Base-by-base conservation (phyloP, 2,113 vertebrate species). In the Amphiprion percula region DNA sequence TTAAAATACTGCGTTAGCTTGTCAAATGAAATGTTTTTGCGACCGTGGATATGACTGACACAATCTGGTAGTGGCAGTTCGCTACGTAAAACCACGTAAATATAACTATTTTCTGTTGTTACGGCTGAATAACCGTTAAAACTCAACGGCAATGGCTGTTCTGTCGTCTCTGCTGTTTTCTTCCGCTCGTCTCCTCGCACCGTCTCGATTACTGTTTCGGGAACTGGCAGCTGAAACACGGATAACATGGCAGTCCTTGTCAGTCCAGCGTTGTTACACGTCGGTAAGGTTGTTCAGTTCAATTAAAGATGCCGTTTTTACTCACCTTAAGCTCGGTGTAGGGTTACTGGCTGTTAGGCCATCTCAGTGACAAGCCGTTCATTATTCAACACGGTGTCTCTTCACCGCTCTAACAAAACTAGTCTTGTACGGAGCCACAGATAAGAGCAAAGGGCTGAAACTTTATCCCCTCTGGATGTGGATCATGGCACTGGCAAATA, bases 271-370 rank as follows among this genome's bases (percentile, higher is more conserved):
- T 4, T 23, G 56, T 53, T 74, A 46, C 80, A 21, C 69, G 10
- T 77, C 65, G 91, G 94, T 94, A 88, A 92, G 92, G 17, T 9
- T 56, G 67, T 55, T 16, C 1, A 21, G 50, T 44, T 37, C 50
- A 54, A 37, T 67, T 39, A 37, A 16, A 21, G 4, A n/a, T 68
- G 65, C 14, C 65, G 28, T 63, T 10, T 53, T 71, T 64, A 54
- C 41, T 77, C 67, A 80, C 66, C n/a, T 50, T 23, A 30, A 24
- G 0, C 33, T 59, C 10, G 66, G 63, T 71, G 59, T 73, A 4
- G 16, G 21, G 17, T 83, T 72, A 72, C 82, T 23, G 16, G 6
- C 60, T 52, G 74, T 46, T 62, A 1, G 37, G 11, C 8, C 24
- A 30, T 33, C 30, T 6, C 16, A 1, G 44, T n/a, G 60, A 41